Percentiles rank a stretch among this genome's conserved stretches.
These are phyloP conservation scores for Ochropleura leucogaster DNA, from an alignment of 2,888 invertebrate genomes.

Conservation along the genomic window DNA sequence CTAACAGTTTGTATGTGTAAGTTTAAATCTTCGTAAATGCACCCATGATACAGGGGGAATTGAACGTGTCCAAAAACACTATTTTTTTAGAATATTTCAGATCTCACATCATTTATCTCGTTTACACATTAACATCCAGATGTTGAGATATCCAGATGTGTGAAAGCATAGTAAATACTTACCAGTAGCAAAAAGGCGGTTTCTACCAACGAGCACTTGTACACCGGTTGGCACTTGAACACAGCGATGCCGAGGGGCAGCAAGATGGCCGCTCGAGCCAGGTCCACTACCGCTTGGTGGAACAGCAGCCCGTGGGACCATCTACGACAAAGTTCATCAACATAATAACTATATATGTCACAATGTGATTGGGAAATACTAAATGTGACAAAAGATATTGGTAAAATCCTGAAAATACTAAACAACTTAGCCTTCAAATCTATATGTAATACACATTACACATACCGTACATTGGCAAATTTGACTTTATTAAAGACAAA, in stretches of 20 bases:
- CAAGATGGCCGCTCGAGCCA: constrained; percentile 94
- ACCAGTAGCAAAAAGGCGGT: constrained; percentile 96
- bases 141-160: no score
- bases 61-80: no score
- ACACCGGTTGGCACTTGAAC: constrained; percentile 95
- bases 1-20: no score
- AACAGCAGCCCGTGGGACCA: constrained; percentile 96
- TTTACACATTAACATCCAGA: no score
- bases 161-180: constrained; percentile 47
- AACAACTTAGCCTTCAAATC: background rate
- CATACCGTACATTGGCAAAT: background rate
- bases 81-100: no score
- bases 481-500: background rate
- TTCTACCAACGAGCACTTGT: constrained; percentile 96
- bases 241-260: constrained; percentile 95
- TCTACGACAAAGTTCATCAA: constrained; percentile 84
- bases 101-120: no score
- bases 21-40: no score
- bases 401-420: background rate
- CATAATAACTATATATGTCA: constrained; percentile 1
- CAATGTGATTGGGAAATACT: background rate
- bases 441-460: background rate
- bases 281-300: constrained; percentile 96
- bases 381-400: background rate
- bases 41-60: no score